Evolutionary conservation across 2,113 vertebrate species (phyloP), one percentile per base, ranked within the genome.

Genomic region (Sarotherodon lohbergeri): DNA sequence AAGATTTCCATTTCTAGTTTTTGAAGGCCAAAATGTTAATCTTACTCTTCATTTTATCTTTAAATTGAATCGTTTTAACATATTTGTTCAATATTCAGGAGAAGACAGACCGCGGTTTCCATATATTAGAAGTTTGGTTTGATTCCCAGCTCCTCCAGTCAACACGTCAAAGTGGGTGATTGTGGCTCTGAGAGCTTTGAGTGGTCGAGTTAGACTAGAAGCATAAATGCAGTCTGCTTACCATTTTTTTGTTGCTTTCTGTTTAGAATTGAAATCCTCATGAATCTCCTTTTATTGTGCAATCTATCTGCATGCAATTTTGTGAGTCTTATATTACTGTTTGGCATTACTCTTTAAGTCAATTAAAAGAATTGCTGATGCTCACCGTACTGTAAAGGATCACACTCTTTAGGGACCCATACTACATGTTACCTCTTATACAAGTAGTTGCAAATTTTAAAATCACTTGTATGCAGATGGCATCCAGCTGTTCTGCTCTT

Each of bases 61-160:
- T 50, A 5, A 32, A 19, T 78, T 50, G 10, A 68, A 68, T 68
- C 2, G 3, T 39, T 22, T 68, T 39, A 39, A 68, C 19, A 39
- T 68, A 39, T 68, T 68, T 68, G 13, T 46, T 73, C 3, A 73
- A 73, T 29, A 78, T 78, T 78, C 27, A 12, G 24, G 9, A n/a
- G 71, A 41, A 50, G 43, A n/a, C 43, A 78, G 27, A n/a, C n/a
- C 0, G 6, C 0, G 6, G 16, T 50, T 29, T 50, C 9, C 43
- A 78, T 0, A 32, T 19, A 50, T 50, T 50, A 50, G 71, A 50
- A 17, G 27, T 17, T 50, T 78, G 46, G 16, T 78, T 32, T 78
- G 71, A 78, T 13, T 78, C 9, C 43, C 17, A 48, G 27, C 0
- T 78, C 24, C 43, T 78, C 43, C 17, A 50, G 16, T 78, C 71